These are phyloP conservation scores for Echiichthys vipera DNA, from an alignment of 2,797 vertebrate species.

Conservation along the genomic window DNA sequence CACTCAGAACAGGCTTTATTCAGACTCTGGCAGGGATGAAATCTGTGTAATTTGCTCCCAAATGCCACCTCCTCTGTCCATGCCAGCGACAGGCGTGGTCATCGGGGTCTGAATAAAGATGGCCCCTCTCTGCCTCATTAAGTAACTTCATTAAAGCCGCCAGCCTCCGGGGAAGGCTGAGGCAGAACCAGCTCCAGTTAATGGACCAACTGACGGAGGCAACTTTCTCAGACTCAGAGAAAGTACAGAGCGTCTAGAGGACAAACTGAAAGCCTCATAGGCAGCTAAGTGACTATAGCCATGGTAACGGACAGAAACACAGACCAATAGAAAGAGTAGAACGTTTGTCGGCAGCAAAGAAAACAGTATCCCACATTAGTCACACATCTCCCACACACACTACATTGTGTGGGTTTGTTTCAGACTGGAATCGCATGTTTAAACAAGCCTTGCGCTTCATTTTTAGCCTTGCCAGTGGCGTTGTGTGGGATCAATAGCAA, in stretches of 20 bases:
- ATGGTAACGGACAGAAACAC: slow-evolving; percentile 58
- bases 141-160: slow-evolving; percentile 79
- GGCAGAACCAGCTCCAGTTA: slow-evolving; percentile 65
- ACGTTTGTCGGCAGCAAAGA: slow-evolving; percentile 59
- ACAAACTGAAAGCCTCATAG: slow-evolving; percentile 42
- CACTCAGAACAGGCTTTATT: slow-evolving; percentile 81
- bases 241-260: slow-evolving; percentile 43
- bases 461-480: neutral
- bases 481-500: neutral
- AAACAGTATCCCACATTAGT: slow-evolving; percentile 65
- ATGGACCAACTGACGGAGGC: slow-evolving; percentile 64
- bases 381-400: slow-evolving; percentile 62
- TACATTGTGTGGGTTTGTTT: slow-evolving; percentile 39
- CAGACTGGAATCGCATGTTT: slow-evolving; percentile 29
- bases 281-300: slow-evolving; percentile 43
- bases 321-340: slow-evolving; percentile 49
- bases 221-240: slow-evolving; percentile 70
- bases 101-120: slow-evolving; percentile 77
- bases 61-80: slow-evolving; percentile 74
- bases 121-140: slow-evolving; percentile 83
- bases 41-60: slow-evolving; percentile 85
- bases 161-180: slow-evolving; percentile 55
- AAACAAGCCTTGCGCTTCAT: slow-evolving; percentile 44
- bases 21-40: slow-evolving; percentile 85
- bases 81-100: slow-evolving; percentile 81